Conservation (phyloP, 2,888 invertebrate genomes). For the Macrosoma leucophasiata region DNA sequence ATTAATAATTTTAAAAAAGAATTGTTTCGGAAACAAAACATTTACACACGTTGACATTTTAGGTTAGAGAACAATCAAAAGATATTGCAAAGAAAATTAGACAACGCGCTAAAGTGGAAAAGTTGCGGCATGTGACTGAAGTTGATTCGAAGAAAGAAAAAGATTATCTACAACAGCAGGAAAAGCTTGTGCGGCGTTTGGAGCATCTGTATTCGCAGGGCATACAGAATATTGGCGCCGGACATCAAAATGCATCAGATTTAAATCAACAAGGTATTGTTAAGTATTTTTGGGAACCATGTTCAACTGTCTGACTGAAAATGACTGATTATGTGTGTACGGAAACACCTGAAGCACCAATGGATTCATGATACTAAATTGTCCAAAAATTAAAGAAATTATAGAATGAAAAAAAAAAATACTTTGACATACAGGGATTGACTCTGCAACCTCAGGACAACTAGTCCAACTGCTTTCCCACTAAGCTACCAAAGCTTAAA, state of each 20-base stretch:
- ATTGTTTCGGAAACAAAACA: conserved; percentile 17
- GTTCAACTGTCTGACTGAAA: no score
- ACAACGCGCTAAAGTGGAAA: conserved; percentile 60
- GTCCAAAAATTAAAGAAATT: no score
- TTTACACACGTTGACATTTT: conserved; percentile 30
- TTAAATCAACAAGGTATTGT: conserved; percentile 37
- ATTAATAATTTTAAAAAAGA: conserved; percentile 15
- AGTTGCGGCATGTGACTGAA: conserved; percentile 45
- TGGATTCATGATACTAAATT: no score
- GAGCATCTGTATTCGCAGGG: conserved; percentile 52
- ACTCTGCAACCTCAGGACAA: no score
- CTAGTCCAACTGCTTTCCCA: no score
- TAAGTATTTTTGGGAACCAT: no score
- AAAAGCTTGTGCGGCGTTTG: conserved; percentile 52
- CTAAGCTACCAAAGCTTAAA: no score
- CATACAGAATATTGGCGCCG: conserved; percentile 48
- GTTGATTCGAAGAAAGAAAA: conserved; percentile 51
- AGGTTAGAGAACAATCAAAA: conserved; percentile 73
- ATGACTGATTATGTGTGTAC: no score
- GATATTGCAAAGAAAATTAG: conserved; percentile 66
- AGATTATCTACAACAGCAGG: conserved; percentile 54
- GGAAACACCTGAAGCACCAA: no score
- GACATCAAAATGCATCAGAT: conserved; percentile 51
- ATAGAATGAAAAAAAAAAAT: no score
- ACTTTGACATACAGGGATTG: no score